A percentile compares a stretch with the other conserved stretches of the same genome.
Evolutionary conservation across 2,113 vertebrate species (phyloP).

Genomic region (Dunckerocampus dactyliophorus): DNA sequence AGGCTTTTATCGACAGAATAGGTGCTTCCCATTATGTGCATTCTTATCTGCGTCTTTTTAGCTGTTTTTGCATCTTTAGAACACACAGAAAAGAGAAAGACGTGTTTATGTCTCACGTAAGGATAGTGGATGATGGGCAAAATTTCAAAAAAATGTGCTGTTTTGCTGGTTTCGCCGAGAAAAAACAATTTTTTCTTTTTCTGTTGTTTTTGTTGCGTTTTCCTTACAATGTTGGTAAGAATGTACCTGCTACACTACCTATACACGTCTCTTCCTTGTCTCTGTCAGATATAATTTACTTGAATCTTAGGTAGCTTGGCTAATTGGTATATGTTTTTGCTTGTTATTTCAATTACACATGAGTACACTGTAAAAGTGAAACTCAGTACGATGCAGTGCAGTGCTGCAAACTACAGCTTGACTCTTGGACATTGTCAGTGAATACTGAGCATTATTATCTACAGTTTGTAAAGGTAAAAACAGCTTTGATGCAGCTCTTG

Average conservation of each 20-base stretch:
- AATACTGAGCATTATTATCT: neutral
- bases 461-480: too few relatives aligned
- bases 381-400: neutral
- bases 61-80: too few relatives aligned
- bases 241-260: neutral
- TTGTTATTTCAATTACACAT: neutral
- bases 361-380: neutral
- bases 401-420: neutral
- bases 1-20: too few relatives aligned
- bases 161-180: neutral
- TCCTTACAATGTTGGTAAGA: too few relatives aligned
- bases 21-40: too few relatives aligned
- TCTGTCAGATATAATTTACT: neutral
- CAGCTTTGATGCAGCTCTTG: too few relatives aligned
- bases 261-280: neutral
- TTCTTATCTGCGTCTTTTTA: too few relatives aligned
- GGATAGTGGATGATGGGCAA: too few relatives aligned
- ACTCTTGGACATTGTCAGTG: neutral
- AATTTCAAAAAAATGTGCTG: neutral
- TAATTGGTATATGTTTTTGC: neutral
- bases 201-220: neutral
- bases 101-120: too few relatives aligned
- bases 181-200: neutral
- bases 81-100: too few relatives aligned
- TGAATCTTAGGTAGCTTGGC: neutral